phyloP scores from a whole-genome alignment of 2,113 vertebrate species.

The Saimiri boliviensis region DNA sequence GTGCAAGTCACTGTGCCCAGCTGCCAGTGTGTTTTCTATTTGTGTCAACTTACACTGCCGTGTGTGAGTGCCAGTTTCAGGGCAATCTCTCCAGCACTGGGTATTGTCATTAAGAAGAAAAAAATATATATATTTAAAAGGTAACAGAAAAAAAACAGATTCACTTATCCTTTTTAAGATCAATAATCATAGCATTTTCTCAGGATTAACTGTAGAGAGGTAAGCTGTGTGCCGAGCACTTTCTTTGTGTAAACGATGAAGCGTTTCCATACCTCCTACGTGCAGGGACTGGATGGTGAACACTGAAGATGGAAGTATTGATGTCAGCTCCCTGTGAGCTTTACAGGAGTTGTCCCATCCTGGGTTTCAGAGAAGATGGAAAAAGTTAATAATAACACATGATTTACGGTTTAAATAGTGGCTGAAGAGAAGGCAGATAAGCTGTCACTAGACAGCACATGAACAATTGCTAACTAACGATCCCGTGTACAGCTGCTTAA shows the following conservation, averaged over 20 bases:
- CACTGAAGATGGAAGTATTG: background rate
- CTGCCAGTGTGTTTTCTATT: background rate
- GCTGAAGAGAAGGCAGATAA: background rate
- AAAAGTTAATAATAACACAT: background rate
- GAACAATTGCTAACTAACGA: background rate
- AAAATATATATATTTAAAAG: background rate
- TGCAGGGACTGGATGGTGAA: background rate
- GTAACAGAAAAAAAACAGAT: background rate
- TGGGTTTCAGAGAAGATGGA: background rate
- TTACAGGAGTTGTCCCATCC: background rate
- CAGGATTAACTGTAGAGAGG: background rate
- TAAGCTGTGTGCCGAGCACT: background rate
- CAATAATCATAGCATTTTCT: background rate
- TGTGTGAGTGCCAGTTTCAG: background rate
- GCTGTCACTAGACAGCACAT: background rate
- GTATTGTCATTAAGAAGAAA: background rate
- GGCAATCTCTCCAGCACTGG: background rate
- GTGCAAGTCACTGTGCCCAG: no score
- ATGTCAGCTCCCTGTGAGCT: background rate
- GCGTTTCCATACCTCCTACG: background rate
- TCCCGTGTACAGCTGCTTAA: background rate
- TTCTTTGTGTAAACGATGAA: background rate
- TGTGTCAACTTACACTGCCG: background rate
- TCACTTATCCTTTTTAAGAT: background rate
- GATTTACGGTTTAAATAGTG: background rate